A percentile compares a stretch with the other conserved stretches of the same genome.
phyloP scores from a whole-genome alignment of 1,140 invertebrate species.

The Ooceraea biroi region DNA sequence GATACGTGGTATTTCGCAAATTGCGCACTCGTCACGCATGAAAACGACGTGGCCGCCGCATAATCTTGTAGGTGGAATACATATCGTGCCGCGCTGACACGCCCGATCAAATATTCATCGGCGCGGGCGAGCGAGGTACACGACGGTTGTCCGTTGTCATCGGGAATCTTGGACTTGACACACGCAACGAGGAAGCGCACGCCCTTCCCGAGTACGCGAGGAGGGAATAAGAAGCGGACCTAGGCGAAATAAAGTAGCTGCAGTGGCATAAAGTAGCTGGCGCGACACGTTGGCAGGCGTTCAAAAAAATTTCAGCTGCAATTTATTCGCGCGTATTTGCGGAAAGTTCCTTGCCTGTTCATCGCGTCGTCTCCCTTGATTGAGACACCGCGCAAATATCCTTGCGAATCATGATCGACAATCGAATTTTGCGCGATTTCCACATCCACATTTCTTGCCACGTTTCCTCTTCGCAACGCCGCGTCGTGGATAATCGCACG shows the following conservation, averaged over 20 bases:
- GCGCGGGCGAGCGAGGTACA: conserved; percentile 39
- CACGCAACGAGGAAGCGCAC: conserved; percentile 66
- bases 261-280: background rate
- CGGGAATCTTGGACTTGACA: conserved; percentile 60
- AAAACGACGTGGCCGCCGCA: conserved; percentile 68
- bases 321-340: background rate
- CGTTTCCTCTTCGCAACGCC: conserved; percentile 30
- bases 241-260: conserved; percentile 27
- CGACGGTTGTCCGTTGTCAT: conserved; percentile 68
- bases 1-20: conserved; percentile 74
- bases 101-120: conserved; percentile 73
- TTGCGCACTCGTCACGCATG: conserved; percentile 73
- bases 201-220: background rate
- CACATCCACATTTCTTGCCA: too few relatives aligned
- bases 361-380: too few relatives aligned
- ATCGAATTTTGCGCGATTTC: too few relatives aligned
- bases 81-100: conserved; percentile 63
- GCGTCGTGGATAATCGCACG: conserved; percentile 46
- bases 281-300: background rate
- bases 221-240: conserved; percentile 18
- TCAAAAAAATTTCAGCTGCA: conserved; percentile 10
- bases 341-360: background rate
- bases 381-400: too few relatives aligned
- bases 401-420: too few relatives aligned
- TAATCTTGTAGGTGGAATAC: conserved; percentile 76